A percentile compares a stretch with the other conserved stretches of the same genome.
Conservation (phyloP, 2,888 invertebrate genomes). For the Cerastis leucographa region DNA sequence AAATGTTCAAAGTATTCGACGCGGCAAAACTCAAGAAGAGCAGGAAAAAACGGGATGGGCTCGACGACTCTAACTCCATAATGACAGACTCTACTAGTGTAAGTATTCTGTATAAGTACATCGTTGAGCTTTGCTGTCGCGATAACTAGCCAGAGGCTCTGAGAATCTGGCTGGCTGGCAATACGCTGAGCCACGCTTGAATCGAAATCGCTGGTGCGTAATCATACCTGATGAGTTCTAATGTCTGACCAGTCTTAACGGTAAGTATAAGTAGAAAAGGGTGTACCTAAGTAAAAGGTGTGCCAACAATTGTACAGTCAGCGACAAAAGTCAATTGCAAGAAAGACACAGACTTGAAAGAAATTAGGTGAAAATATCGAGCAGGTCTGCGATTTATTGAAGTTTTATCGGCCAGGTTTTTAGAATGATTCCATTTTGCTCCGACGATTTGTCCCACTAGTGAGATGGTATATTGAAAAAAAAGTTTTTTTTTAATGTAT, state of each 20-base stretch:
- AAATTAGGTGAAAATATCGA: neutral
- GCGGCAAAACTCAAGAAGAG: conserved; percentile 80
- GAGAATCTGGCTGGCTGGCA: neutral
- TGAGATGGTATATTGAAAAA: neutral
- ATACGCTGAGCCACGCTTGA: neutral
- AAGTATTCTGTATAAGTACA: conserved; percentile 71
- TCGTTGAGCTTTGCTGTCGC: neutral
- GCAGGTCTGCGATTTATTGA: neutral
- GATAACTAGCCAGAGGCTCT: neutral
- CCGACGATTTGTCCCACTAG: neutral
- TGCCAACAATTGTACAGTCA: neutral
- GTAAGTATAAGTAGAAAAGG: neutral
- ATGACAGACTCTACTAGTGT: conserved; percentile 82
- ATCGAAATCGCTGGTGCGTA: neutral
- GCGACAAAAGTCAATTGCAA: neutral
- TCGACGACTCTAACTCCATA: conserved; percentile 79
- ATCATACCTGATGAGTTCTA: neutral
- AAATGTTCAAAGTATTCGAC: conserved; percentile 86
- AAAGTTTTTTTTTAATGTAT: no score
- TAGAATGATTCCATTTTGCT: neutral
- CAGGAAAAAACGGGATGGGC: conserved; percentile 79
- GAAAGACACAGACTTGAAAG: no score
- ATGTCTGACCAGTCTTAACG: neutral
- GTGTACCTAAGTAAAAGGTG: neutral
- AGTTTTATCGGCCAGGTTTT: neutral